Evolutionary conservation across 2,113 vertebrate genomes (phyloP), one percentile per base, ranked within the genome.

Genomic region (Xenopus laevis): DNA sequence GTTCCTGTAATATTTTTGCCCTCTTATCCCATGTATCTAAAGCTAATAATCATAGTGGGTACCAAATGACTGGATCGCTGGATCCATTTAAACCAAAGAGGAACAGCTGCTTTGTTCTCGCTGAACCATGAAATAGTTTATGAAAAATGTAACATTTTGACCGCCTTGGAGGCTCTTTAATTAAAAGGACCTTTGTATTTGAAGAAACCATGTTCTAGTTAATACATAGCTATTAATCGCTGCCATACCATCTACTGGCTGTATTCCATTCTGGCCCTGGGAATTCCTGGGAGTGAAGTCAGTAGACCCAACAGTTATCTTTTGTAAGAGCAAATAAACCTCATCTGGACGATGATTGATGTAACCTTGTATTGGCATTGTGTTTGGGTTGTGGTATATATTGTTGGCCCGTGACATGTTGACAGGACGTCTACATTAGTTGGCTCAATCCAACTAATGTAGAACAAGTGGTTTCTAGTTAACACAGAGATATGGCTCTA

Each of bases 381-480:
- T 27, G 23, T 27, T 27, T 20, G n/a, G 55, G 11, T 4, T 13
- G 17, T 13, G 2, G 4, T 71, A n/a, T 57, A 23, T 71, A 45
- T 23, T 59, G 69, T 71, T 27, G 23, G 23, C 4, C 23, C 4
- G 23, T 27, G 23, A 27, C 23, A 27, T 4, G 23, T 27, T 50
- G 58, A 44, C 20, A 47, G 45, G 20, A 60, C n/a, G 18, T 12
- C 17, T 33, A n/a, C 15, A 59, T 70, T 59, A 45, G 9, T 8
- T 23, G 16, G 7, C 33, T 58, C n/a, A 9, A 67, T 27, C 55
- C n/a, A n/a, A n/a, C n/a, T 9, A 7, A 4, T 5, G 45, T n/a
- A n/a, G 10, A 33, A 44, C 50, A 21, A 27, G 20, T 15, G 23
- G 47, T 53, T 66, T 62, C 65, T 64, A 23, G 50, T 69, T 68